A percentile compares a stretch with the other conserved stretches of the same genome.
These are phyloP conservation scores for Arenicola marina DNA, from an alignment of 2,888 invertebrate genomes.

Conservation along the genomic window DNA sequence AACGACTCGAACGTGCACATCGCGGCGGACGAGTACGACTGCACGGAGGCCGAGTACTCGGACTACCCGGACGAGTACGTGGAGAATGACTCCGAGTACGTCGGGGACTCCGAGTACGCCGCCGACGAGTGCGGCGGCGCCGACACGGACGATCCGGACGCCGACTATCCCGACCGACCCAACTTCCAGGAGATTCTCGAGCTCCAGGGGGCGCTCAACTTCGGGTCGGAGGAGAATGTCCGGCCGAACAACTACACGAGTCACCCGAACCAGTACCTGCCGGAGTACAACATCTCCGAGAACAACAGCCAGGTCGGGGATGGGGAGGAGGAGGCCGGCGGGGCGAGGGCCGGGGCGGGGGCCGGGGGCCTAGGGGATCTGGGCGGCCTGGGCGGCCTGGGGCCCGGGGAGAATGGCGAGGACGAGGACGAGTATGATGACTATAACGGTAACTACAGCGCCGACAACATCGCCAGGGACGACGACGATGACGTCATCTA, in stretches of 20 bases:
- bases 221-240: constrained; percentile 44
- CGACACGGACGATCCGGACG: constrained; percentile 63
- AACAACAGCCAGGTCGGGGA: neutral
- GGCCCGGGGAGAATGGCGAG: constrained; percentile 13
- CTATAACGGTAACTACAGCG: constrained; percentile 30
- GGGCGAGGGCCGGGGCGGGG: too few relatives aligned
- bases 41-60: too few relatives aligned
- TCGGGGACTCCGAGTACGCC: constrained; percentile 73
- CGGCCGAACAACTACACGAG: constrained; percentile 68
- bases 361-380: too few relatives aligned
- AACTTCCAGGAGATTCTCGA: constrained; percentile 62
- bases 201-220: constrained; percentile 45
- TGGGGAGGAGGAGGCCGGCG: neutral
- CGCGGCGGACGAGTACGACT: constrained; percentile 22
- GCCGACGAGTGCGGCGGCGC: constrained; percentile 64
- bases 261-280: constrained; percentile 81
- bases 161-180: constrained; percentile 57
- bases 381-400: neutral
- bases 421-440: constrained; percentile 31
- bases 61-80: constrained; percentile 14
- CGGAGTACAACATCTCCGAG: constrained; percentile 60
- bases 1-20: constrained; percentile 73
- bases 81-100: constrained; percentile 65
- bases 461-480: constrained; percentile 26
- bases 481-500: constrained; percentile 49